phyloP scores from a whole-genome alignment of 2,113 vertebrate species.

The Origma solitaria region DNA sequence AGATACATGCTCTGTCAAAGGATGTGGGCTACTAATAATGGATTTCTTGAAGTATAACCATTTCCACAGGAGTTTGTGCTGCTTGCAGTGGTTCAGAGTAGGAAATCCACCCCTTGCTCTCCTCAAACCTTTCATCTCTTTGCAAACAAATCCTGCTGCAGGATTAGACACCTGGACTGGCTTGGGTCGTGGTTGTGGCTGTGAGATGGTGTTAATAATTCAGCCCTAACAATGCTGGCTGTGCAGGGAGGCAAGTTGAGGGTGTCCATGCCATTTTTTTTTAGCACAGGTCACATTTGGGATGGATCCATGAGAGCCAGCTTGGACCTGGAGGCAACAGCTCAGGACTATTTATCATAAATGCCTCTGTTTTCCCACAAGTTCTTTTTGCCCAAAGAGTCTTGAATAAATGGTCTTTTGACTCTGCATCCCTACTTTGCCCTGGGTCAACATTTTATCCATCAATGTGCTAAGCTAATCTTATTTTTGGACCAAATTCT shows the following conservation, averaged over 20 bases:
- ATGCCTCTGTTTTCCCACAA: neutral
- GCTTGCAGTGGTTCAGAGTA: accelerated
- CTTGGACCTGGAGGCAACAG: neutral
- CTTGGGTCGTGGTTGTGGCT: neutral
- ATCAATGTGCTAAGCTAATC: neutral
- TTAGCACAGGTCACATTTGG: accelerated
- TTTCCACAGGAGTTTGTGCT: neutral
- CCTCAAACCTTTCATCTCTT: neutral
- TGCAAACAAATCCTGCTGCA: neutral
- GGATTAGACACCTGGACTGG: neutral
- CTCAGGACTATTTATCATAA: neutral
- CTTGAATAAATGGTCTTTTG: neutral
- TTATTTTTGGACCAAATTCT: neutral
- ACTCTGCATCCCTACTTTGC: neutral
- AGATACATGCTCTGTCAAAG: neutral
- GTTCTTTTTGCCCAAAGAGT: neutral
- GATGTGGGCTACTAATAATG: neutral
- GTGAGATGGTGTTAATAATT: neutral
- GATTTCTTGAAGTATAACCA: neutral
- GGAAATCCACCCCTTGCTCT: neutral
- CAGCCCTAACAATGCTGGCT: neutral
- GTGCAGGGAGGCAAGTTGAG: neutral
- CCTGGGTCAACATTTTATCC: neutral
- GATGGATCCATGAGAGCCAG: neutral
- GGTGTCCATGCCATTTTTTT: neutral